Conservation (phyloP, 2,888 invertebrate genomes). For the Clivina fossor region DNA sequence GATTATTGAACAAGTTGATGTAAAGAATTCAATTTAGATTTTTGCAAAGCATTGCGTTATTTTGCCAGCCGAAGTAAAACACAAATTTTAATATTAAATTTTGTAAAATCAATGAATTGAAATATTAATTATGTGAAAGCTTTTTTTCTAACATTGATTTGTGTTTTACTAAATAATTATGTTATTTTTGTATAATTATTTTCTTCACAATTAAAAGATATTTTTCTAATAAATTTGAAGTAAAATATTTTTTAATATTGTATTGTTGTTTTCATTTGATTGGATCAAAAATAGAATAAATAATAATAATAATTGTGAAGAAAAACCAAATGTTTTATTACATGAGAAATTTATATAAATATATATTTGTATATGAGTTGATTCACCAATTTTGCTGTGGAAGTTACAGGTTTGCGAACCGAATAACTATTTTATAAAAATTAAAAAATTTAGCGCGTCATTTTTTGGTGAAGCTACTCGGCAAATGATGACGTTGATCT, state of each 20-base stretch:
- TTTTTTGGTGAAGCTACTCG: slow-evolving; percentile 33
- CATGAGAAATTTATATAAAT: too few relatives aligned
- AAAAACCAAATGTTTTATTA: slow-evolving; percentile 13
- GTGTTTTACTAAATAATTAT: slow-evolving; percentile 4
- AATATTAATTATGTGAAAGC: background rate
- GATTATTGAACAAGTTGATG: slow-evolving; percentile 19
- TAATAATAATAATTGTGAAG: slow-evolving; percentile 24
- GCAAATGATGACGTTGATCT: slow-evolving; percentile 27
- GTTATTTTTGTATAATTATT: background rate
- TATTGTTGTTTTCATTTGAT: slow-evolving; percentile 5
- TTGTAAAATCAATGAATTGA: too few relatives aligned
- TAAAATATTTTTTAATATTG: slow-evolving; percentile 5
- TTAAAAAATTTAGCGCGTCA: slow-evolving; percentile 12
- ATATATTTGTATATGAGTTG: slow-evolving; percentile 21
- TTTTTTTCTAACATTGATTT: slow-evolving; percentile 8
- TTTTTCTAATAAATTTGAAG: background rate
- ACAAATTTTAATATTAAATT: slow-evolving; percentile 27
- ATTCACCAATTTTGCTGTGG: slow-evolving; percentile 32
- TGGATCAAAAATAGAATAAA: background rate
- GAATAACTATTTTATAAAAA: slow-evolving; percentile 15
- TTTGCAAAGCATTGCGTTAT: slow-evolving; percentile 27
- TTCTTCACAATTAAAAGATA: background rate
- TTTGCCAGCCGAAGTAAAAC: slow-evolving; percentile 16
- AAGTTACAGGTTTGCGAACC: slow-evolving; percentile 34
- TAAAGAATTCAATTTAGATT: slow-evolving; percentile 28